phyloP scores from a whole-genome alignment of 2,113 vertebrate species.

The Sapayoa aenigma region DNA sequence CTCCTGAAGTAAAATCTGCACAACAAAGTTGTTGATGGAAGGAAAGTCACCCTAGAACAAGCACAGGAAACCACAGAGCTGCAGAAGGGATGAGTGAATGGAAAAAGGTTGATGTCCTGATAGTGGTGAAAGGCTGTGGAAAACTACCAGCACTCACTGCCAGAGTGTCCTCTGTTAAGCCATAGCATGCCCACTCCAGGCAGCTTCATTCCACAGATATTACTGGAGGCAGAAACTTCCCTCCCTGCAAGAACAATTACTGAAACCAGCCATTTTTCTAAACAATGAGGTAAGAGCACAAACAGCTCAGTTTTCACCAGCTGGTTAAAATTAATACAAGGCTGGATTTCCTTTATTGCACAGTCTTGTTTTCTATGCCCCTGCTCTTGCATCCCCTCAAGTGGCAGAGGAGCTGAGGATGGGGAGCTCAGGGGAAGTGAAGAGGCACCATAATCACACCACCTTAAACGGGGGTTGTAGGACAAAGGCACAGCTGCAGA shows the following conservation, averaged over 20 bases:
- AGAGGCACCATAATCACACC: background rate
- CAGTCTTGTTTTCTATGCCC: background rate
- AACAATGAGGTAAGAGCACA: background rate
- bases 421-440: background rate
- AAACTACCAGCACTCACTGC: background rate
- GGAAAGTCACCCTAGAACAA: background rate
- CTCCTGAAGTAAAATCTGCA: background rate
- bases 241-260: background rate
- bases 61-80: slow-evolving; percentile 33
- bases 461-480: background rate
- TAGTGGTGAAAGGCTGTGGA: background rate
- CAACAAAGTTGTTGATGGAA: background rate
- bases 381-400: too few relatives aligned
- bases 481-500: background rate
- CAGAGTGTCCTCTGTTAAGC: background rate
- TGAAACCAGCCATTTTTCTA: background rate
- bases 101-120: background rate
- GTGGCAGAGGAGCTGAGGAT: background rate
- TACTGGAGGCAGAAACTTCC: background rate
- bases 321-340: background rate
- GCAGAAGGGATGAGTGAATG: slow-evolving; percentile 34
- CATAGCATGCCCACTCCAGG: background rate
- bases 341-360: background rate
- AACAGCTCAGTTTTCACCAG: slow-evolving; percentile 1
- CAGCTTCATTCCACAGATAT: background rate